Conservation (phyloP, 2,888 invertebrate genomes). For the Hyalella azteca region DNA sequence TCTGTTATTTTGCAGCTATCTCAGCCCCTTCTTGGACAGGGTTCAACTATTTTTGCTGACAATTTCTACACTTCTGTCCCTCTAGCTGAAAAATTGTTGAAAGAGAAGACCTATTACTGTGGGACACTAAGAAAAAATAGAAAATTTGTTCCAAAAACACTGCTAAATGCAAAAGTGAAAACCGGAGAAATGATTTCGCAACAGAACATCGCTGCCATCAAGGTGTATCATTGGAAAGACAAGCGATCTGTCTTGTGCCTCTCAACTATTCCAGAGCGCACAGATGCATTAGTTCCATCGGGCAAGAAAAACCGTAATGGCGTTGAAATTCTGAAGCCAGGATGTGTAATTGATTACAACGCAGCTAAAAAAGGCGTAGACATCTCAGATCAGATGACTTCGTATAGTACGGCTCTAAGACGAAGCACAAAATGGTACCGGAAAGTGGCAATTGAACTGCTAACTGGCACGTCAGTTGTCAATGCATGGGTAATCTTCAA, state of each 20-base stretch:
- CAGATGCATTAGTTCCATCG: constrained; percentile 1
- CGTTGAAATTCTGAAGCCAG: constrained; percentile 35
- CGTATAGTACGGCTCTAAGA: constrained; percentile 37
- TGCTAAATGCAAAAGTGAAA: too few species aligned
- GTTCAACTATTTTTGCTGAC: too few species aligned
- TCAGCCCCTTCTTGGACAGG: too few species aligned
- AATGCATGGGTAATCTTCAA: constrained; percentile 39
- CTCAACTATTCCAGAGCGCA: constrained; percentile 42
- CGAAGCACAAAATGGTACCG: constrained; percentile 38
- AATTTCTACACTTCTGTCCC: too few species aligned
- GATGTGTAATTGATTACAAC: constrained; percentile 42
- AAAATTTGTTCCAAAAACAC: too few species aligned
- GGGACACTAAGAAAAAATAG: too few species aligned
- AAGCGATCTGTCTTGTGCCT: constrained; percentile 32
- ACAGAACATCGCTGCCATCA: too few species aligned
- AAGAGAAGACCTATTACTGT: too few species aligned
- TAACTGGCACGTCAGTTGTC: constrained; percentile 36
- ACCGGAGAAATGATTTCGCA: too few species aligned
- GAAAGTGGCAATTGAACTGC: constrained; percentile 37
- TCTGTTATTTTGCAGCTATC: too few species aligned
- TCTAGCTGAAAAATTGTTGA: too few species aligned
- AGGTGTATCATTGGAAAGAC: constrained; percentile 44
- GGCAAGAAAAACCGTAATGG: constrained; percentile 33
- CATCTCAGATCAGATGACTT: constrained; percentile 30
- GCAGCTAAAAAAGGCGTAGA: constrained; percentile 44